Conservation (phyloP, 2,888 invertebrate genomes). For the Aromia moschata region DNA sequence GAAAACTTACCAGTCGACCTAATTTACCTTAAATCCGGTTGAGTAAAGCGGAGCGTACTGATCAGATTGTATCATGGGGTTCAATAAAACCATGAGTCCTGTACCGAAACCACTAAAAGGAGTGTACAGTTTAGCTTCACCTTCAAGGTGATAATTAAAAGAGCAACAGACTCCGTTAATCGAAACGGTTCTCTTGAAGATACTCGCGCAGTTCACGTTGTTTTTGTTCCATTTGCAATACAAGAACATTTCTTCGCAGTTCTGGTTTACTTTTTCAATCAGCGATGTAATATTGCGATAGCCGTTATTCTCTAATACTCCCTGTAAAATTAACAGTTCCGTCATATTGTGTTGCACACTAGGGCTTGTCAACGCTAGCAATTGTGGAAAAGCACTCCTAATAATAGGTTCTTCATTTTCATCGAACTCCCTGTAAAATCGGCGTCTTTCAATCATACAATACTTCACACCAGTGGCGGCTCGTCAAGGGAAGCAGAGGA, state of each 20-base stretch:
- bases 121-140: conserved; percentile 34
- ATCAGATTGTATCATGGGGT: conserved; percentile 44
- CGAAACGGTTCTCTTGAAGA: conserved; percentile 52
- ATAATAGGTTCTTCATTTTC: conserved; percentile 40
- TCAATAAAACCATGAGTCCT: conserved; percentile 52
- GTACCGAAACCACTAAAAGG: conserved; percentile 48
- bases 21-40: conserved; percentile 50
- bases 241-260: conserved; percentile 55
- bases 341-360: conserved; percentile 38
- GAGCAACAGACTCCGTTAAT: conserved; percentile 59
- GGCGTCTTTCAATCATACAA: too few relatives aligned
- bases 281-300: conserved; percentile 41
- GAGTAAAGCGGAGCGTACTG: conserved; percentile 44
- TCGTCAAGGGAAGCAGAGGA: too few relatives aligned
- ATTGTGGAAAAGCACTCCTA: conserved; percentile 45
- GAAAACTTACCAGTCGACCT: too few relatives aligned
- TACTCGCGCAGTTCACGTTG: conserved; percentile 47
- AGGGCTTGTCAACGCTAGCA: conserved; percentile 47
- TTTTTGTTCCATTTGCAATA: conserved; percentile 56
- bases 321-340: conserved; percentile 46
- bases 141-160: conserved; percentile 53
- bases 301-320: conserved; percentile 49
- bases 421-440: conserved; percentile 45
- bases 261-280: conserved; percentile 46
- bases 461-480: too few relatives aligned